A percentile compares a stretch with the other conserved stretches of the same genome.
Conservation (phyloP, 1,140 invertebrate genomes). For the Laupala kohalensis region DNA sequence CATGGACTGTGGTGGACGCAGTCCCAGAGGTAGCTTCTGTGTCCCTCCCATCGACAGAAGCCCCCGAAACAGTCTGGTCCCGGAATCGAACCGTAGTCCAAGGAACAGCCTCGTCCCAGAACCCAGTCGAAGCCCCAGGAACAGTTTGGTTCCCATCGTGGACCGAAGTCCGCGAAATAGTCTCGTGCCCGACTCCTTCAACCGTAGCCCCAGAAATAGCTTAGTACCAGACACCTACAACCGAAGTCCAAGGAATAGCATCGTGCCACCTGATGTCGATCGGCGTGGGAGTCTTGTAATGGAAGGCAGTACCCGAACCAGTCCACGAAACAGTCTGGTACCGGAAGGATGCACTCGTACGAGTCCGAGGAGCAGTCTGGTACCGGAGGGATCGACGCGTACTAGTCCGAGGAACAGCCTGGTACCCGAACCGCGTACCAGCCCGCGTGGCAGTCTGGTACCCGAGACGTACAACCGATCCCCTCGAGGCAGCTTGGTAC, state of each 20-base stretch:
- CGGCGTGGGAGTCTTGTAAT: too few relatives aligned
- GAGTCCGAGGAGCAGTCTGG: background rate
- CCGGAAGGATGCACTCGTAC: background rate
- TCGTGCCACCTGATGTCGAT: too few relatives aligned
- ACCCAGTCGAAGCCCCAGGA: background rate
- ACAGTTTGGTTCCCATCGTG: background rate
- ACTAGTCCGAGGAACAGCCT: slow-evolving; percentile 14
- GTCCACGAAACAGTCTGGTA: background rate
- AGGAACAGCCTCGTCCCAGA: background rate
- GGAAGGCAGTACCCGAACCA: too few relatives aligned
- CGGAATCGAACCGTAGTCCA: background rate
- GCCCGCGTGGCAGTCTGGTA: slow-evolving; percentile 28
- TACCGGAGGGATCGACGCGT: background rate
- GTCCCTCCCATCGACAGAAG: slow-evolving; percentile 30
- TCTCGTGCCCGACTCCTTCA: background rate
- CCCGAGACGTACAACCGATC: slow-evolving; percentile 36
- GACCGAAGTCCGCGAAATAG: background rate
- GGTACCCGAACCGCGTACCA: slow-evolving; percentile 25
- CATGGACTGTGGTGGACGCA: too few relatives aligned
- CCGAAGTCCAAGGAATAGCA: too few relatives aligned
- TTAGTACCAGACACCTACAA: background rate
- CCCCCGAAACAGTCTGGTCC: background rate
- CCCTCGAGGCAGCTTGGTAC: slow-evolving; percentile 47
- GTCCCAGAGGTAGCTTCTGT: slow-evolving; percentile 20
- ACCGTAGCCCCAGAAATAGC: background rate